Base-by-base conservation (phyloP, 2,113 vertebrate species). In the Alectura lathami region DNA sequence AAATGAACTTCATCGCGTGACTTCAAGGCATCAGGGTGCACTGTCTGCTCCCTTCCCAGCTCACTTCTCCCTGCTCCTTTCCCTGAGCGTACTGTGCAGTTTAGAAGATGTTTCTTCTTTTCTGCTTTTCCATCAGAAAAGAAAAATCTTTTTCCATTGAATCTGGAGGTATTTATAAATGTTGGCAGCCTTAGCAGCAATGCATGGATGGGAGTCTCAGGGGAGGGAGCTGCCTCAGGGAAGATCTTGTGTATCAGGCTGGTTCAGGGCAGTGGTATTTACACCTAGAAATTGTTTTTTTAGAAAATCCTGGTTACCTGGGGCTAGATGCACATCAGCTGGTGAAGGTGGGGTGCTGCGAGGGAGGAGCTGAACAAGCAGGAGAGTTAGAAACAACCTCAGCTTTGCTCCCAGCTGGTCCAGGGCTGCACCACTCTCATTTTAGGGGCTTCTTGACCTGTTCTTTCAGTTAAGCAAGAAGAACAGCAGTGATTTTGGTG, bases 1-100 rank as follows among this genome's bases (percentile, higher is more conserved):
- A 94, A 95, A 86, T 76, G 88, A 95, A 91, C 89, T 96, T 95
- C 88, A 43, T 27, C 45, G 27, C 93, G 91, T 60, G 77, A 90
- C 94, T 96, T 86, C 54, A 85, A 83, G 74, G 62, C 60, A 77
- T 53, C 67, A 11, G 34, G 79, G 53, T 27, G 72, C 57, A 29
- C 57, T 21, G 47, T 20, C 56, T 43, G 6, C 62, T 40, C 73
- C 75, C n/a, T 69, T 77, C 42, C 43, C 70, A 57, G 11, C 50
- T 69, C 1, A 0, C 18, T 29, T 78, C 34, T 38, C 74, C n/a
- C 50, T 0, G 0, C 40, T 83, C 43, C 16, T 75, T 75, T 50
- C 42, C 60, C 74, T 66, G 8, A 6, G 11, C 0, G 0, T 7
- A 34, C 48, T 24, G 8, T 27, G 42, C 29, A 50, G 22, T n/a